Percentiles rank a stretch among this genome's conserved stretches.
These are phyloP conservation scores for Machimus atricapillus DNA, from an alignment of 2,888 invertebrate genomes.

Conservation along the genomic window DNA sequence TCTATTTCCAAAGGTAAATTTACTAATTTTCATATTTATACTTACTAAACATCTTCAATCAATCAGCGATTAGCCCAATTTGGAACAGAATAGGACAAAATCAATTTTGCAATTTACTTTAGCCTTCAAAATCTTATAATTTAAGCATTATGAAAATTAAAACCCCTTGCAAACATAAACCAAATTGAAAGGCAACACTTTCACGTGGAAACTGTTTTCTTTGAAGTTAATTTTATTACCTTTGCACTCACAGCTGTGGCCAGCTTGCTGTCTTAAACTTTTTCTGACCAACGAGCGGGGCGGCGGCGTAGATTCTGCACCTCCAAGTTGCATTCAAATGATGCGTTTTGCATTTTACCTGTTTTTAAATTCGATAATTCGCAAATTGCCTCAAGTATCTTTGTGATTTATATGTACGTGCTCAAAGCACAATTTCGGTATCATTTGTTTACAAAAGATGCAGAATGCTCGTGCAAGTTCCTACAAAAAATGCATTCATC, in stretches of 20 bases:
- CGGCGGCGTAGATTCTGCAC: neutral
- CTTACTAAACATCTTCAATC: neutral
- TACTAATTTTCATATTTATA: neutral
- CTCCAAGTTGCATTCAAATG: neutral
- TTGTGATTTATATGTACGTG: neutral
- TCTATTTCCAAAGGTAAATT: conserved; percentile 25
- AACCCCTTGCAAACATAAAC: neutral
- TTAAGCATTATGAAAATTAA: neutral
- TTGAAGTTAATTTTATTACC: neutral
- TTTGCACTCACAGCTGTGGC: neutral
- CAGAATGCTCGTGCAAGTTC: neutral
- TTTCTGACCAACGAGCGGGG: neutral
- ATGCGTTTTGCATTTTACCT: neutral
- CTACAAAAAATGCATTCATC: neutral
- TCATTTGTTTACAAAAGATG: neutral
- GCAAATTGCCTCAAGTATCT: neutral
- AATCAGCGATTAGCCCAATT: neutral
- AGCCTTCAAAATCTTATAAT: neutral
- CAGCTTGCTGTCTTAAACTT: neutral
- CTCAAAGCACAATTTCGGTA: neutral
- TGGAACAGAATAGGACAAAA: neutral
- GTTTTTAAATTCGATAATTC: neutral
- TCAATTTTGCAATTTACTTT: neutral
- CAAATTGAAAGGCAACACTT: neutral
- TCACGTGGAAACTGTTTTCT: neutral